Evolutionary conservation across 2,797 vertebrate species (phyloP).

Genomic region (Limnodromus scolopaceus): DNA sequence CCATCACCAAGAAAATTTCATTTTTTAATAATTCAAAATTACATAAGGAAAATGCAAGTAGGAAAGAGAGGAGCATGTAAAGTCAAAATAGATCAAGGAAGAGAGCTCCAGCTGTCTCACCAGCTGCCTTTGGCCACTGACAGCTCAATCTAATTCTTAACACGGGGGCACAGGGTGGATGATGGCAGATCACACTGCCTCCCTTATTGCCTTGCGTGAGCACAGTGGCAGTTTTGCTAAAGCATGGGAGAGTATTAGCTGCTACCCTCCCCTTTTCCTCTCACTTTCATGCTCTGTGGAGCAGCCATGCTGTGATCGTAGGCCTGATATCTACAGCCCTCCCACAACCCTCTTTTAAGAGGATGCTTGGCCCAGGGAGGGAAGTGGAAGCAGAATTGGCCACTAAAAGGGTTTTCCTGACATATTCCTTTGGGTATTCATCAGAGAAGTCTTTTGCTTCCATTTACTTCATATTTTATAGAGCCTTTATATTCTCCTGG

Average conservation of each 20-base stretch:
- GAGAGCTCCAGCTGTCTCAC: slow-evolving; percentile 8
- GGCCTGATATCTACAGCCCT: not conserved
- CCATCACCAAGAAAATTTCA: not conserved
- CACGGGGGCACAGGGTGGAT: rapidly evolving
- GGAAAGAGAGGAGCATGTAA: not conserved
- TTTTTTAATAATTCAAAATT: slow-evolving; percentile 39
- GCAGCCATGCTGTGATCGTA: not conserved
- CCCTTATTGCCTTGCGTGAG: not conserved
- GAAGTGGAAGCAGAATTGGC: not conserved
- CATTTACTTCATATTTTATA: not conserved
- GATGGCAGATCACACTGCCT: not conserved
- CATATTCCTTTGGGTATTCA: not conserved
- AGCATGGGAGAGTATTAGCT: not conserved
- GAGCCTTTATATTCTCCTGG: not conserved
- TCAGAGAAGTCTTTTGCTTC: not conserved
- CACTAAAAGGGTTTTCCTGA: not conserved
- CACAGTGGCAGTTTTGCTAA: not conserved
- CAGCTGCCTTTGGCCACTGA: not conserved
- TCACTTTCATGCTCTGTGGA: not conserved
- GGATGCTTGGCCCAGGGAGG: not conserved
- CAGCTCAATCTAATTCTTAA: slow-evolving; percentile 6
- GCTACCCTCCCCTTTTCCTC: not conserved
- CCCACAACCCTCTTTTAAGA: not conserved
- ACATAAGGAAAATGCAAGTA: not conserved
- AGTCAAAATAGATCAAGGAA: not conserved